Base-by-base conservation (phyloP, 2,113 vertebrate species). In the Rhea pennata region DNA sequence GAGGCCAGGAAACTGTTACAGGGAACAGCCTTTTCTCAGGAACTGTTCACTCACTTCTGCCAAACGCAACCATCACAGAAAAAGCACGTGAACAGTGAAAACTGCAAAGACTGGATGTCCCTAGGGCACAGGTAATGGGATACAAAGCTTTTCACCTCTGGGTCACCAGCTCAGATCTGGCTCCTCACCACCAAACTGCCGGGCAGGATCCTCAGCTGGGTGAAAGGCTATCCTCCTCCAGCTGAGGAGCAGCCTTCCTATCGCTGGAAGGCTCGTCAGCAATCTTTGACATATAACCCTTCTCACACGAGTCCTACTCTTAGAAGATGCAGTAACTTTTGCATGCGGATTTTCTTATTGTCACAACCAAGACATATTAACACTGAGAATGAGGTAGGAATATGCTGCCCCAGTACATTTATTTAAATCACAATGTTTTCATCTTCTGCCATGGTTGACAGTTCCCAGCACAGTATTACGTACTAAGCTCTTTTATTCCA, bases 401-500 rank as follows among this genome's bases (percentile, higher is more conserved):
- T 71, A 84, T 80, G 64, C 77, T 79, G 92, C 62, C 84, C 27
- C 84, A 59, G 44, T 15, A 84, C 40, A 40, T 54, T 84, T 70
- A 92, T 87, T 96, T 91, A 80, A 96, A 96, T 79, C 67, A 66
- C 87, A 85, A 27, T 48, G 88, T 67, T 93, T 85, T 71, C 64
- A 76, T 87, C 67, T 79, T 76, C 91, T 77, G 74, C 73, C 84
- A 89, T 48, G 53, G 62, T 48, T 87, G 84, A 92, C 87, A 85
- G 91, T 48, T 91, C 88, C 84, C 50, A 73, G 76, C 76, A 50
- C 87, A 70, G 67, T 54, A 87, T 85, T 91, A 92, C 4, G 1
- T 80, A 77, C 72, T 96, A 86, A 93, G 50, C 46, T 91, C 75
- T 95, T 96, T 95, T 84, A 85, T 94, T 94, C 72, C 64, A 71